These are phyloP conservation scores for Alitta virens DNA, from an alignment of 2,888 invertebrate species.

Conservation along the genomic window DNA sequence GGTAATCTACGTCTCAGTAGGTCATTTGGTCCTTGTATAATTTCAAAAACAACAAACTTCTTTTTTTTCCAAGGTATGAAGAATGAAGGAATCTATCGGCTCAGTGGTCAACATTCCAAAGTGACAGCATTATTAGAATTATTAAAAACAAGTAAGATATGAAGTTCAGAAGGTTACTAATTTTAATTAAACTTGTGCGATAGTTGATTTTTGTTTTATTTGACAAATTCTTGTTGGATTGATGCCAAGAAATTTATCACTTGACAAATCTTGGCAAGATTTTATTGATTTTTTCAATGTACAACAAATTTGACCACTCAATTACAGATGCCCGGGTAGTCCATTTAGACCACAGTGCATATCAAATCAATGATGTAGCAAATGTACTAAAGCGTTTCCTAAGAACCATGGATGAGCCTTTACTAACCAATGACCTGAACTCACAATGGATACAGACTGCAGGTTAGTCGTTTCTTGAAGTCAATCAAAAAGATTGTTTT, in stretches of 20 bases:
- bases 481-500: too few species aligned
- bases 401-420: constrained; percentile 80
- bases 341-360: constrained; percentile 73
- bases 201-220: too few species aligned
- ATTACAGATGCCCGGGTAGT: constrained; percentile 75
- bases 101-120: constrained; percentile 74
- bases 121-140: constrained; percentile 72
- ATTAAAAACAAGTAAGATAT: constrained; percentile 64
- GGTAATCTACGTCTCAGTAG: neutral
- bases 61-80: constrained; percentile 36
- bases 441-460: constrained; percentile 65
- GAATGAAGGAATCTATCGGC: constrained; percentile 78
- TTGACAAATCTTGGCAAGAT: too few species aligned
- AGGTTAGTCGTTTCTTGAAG: too few species aligned
- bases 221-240: too few species aligned
- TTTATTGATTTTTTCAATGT: too few species aligned
- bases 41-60: neutral
- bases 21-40: neutral
- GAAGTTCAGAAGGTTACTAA: too few species aligned
- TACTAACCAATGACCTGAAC: constrained; percentile 73
- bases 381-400: constrained; percentile 85
- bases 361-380: constrained; percentile 84
- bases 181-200: too few species aligned
- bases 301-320: too few species aligned
- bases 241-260: too few species aligned